Conservation (phyloP, 2,797 vertebrate genomes). For the Podarcis lilfordi region DNA sequence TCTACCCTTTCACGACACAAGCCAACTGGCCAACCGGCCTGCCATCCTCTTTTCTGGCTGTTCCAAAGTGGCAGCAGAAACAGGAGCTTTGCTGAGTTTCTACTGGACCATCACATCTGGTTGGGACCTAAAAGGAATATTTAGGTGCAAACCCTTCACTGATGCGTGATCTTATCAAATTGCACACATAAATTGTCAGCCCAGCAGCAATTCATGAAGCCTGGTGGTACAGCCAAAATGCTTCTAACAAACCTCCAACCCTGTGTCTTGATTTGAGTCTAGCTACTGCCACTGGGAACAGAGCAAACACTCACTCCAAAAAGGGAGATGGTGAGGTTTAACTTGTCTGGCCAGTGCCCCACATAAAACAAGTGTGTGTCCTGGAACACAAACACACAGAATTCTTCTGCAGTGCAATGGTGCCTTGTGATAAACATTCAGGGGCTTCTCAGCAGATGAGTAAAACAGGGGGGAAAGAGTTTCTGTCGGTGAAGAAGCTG, state of each 20-base stretch:
- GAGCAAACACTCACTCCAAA: neutral
- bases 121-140: too few relatives aligned
- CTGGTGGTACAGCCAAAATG: neutral
- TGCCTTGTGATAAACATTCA: neutral
- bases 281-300: neutral
- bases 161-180: neutral
- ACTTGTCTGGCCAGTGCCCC: neutral
- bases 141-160: neutral
- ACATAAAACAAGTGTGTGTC: neutral
- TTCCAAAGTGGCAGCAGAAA: neutral
- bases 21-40: neutral
- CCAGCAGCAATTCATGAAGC: too few relatives aligned
- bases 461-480: too few relatives aligned
- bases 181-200: neutral
- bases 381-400: neutral
- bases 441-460: neutral
- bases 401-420: neutral
- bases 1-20: neutral
- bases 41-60: neutral
- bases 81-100: neutral
- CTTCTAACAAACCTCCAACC: neutral
- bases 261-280: neutral
- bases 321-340: neutral
- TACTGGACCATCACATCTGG: neutral
- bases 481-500: too few relatives aligned